Conservation (phyloP, 2,888 invertebrate genomes). For the Macrostomum cliftonense region DNA sequence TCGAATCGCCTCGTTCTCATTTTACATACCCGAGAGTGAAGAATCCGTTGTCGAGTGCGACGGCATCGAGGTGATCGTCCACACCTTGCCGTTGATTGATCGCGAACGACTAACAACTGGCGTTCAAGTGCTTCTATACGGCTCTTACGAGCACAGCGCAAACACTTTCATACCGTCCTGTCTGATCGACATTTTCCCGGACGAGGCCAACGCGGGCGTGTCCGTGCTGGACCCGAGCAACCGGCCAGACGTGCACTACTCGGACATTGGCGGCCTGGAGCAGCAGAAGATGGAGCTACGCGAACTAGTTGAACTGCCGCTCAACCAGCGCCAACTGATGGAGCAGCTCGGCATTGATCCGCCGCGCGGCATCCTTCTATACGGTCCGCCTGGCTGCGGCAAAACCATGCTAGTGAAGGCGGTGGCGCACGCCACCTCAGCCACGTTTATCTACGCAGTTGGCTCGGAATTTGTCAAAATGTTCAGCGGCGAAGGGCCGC, state of each 20-base stretch:
- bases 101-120: too few species aligned
- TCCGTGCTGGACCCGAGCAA: too few species aligned
- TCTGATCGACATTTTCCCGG: too few species aligned
- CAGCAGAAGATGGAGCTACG: conserved; percentile 63
- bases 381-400: conserved; percentile 90
- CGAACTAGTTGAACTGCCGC: conserved; percentile 81
- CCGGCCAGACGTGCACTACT: conserved; percentile 44
- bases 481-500: conserved; percentile 93
- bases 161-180: too few species aligned
- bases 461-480: conserved; percentile 88
- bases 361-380: conserved; percentile 73
- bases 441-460: conserved; percentile 58
- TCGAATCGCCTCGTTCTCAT: too few species aligned
- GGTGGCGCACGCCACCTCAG: conserved; percentile 74
- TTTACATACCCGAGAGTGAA: too few species aligned
- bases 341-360: conserved; percentile 59
- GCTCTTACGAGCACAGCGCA: too few species aligned
- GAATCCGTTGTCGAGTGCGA: too few species aligned
- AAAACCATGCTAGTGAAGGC: conserved; percentile 97
- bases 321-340: conserved; percentile 65
- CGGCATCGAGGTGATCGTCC: too few species aligned
- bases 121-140: too few species aligned
- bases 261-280: conserved; percentile 76
- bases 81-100: too few species aligned
- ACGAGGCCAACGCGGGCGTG: too few species aligned